Percentiles rank a stretch among this genome's conserved stretches.
phyloP scores from a whole-genome alignment of 2,113 vertebrate genomes.

The Mobula birostris region DNA sequence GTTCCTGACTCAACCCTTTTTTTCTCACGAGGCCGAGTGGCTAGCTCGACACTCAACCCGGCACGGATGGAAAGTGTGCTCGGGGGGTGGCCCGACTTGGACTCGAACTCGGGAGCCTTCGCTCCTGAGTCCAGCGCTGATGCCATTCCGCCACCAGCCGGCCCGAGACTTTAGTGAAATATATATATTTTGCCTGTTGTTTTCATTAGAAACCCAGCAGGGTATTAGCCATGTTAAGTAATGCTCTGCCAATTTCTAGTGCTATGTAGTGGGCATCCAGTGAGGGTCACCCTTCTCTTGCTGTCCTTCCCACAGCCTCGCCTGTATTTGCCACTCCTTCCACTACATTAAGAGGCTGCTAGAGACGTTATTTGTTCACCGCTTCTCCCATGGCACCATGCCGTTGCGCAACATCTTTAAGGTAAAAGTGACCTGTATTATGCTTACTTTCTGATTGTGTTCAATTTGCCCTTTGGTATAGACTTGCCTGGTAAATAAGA shows the following conservation, averaged over 20 bases:
- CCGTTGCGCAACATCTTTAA: slow-evolving; percentile 85
- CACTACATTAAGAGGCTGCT: slow-evolving; percentile 82
- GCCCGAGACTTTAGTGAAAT: too few species aligned
- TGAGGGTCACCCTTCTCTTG: neutral
- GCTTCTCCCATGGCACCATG: slow-evolving; percentile 88
- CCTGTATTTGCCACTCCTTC: slow-evolving; percentile 85
- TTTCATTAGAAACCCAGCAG: neutral
- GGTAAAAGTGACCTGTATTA: slow-evolving; percentile 52
- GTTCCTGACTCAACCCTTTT: too few species aligned
- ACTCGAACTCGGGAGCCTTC: too few species aligned
- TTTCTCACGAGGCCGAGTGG: too few species aligned
- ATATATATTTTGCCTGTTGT: neutral
- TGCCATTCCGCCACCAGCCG: too few species aligned
- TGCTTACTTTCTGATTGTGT: neutral
- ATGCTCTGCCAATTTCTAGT: neutral
- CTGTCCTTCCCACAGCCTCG: slow-evolving; percentile 58
- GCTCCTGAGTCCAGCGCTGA: too few species aligned
- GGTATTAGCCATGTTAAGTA: neutral
- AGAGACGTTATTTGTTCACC: slow-evolving; percentile 85
- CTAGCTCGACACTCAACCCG: too few species aligned
- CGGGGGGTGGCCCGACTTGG: too few species aligned
- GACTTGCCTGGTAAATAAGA: neutral
- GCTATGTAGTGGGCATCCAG: neutral
- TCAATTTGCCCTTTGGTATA: neutral
- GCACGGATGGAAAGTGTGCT: too few species aligned